phyloP scores from a whole-genome alignment of 2,113 vertebrate genomes.

The Tragelaphus imberbis region DNA sequence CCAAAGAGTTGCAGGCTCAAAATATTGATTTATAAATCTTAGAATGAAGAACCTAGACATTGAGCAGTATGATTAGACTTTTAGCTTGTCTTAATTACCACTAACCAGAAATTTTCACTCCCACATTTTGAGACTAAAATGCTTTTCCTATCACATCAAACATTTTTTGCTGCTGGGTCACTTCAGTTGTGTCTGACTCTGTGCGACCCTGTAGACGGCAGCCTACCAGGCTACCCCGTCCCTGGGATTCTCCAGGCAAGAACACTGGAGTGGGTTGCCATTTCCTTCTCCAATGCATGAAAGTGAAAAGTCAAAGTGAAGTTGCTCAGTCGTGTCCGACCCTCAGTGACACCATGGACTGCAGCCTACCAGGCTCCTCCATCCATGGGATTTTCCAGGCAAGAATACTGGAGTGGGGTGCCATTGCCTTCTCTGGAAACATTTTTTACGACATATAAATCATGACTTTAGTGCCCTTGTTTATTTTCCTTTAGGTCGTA shows the following conservation, averaged over 20 bases:
- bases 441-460: neutral
- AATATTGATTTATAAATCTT: constrained; percentile 1
- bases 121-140: neutral
- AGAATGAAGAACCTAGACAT: neutral
- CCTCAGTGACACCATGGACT: no score
- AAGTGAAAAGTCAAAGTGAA: no score
- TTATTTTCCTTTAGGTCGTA: neutral
- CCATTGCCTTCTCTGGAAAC: neutral
- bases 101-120: neutral
- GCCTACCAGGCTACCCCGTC: no score
- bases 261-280: no score
- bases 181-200: no score
- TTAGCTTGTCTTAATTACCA: neutral
- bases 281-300: no score
- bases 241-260: no score
- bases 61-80: neutral
- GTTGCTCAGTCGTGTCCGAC: no score
- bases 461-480: neutral
- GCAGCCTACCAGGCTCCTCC: no score
- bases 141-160: neutral
- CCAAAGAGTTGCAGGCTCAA: neutral
- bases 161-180: neutral
- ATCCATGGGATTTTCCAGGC: no score
- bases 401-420: no score
- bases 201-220: rapidly evolving